Evolutionary conservation across 37 sponge, comb jelly and placozoan genomes (phyloP).

Genomic region (Ephydatia muelleri): DNA sequence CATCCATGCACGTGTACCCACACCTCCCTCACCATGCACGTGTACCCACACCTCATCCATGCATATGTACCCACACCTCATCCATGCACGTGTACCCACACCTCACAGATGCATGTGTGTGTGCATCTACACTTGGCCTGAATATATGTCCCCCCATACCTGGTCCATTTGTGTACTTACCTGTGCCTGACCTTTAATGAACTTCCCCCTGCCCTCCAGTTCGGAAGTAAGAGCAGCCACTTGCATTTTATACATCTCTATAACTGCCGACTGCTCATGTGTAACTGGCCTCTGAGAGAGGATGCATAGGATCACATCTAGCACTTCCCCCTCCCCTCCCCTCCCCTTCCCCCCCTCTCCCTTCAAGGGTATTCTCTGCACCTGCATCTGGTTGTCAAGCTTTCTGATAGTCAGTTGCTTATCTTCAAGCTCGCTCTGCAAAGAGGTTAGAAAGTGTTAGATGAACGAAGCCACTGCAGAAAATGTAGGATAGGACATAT

Average conservation of each 20-base stretch:
- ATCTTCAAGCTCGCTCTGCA: not conserved
- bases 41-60: too few relatives aligned
- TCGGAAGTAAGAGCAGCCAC: not conserved
- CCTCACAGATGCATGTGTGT: too few relatives aligned
- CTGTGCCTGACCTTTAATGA: not conserved
- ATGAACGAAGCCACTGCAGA: too few relatives aligned
- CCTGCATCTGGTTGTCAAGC: not conserved
- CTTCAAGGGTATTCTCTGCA: not conserved
- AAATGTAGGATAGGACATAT: too few relatives aligned
- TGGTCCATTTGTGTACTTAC: not conserved
- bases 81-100: too few relatives aligned
- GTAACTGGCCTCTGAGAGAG: not conserved
- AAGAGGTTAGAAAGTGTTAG: too few relatives aligned
- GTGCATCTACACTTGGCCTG: too few relatives aligned
- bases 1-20: too few relatives aligned
- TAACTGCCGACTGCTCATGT: not conserved
- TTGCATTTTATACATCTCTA: not conserved
- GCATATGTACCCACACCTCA: too few relatives aligned
- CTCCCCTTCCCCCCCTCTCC: not conserved
- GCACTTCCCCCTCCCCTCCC: not conserved
- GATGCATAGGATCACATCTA: too few relatives aligned
- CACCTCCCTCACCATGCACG: too few relatives aligned
- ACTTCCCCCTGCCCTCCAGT: not conserved
- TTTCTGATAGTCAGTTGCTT: not conserved
- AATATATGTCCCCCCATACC: not conserved